Conservation (phyloP, 2,888 invertebrate species). For the Lasiommata megera region DNA sequence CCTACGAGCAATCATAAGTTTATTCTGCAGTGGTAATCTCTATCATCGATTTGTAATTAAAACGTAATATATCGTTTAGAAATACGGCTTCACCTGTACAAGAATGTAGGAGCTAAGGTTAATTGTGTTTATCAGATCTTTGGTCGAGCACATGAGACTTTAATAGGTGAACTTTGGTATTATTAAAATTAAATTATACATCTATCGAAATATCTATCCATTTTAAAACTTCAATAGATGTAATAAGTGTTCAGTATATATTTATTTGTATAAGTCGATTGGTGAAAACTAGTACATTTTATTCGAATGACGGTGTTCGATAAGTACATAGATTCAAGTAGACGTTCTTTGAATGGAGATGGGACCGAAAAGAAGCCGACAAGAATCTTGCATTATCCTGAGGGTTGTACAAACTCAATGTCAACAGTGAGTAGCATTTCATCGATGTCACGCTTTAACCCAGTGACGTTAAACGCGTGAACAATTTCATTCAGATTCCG, state of each 20-base stretch:
- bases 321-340: too few relatives aligned
- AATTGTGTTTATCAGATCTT: constrained; percentile 13
- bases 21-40: neutral
- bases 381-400: too few relatives aligned
- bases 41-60: constrained; percentile 32
- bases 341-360: too few relatives aligned
- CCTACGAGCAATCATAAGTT: neutral
- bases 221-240: neutral
- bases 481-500: neutral
- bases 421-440: neutral
- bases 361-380: too few relatives aligned
- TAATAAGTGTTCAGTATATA: too few relatives aligned
- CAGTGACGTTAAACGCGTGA: neutral
- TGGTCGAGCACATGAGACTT: neutral
- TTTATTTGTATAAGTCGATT: too few relatives aligned
- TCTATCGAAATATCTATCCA: neutral
- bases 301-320: too few relatives aligned
- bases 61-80: constrained; percentile 13
- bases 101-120: constrained; percentile 10
- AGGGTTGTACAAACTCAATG: neutral
- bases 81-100: constrained; percentile 2
- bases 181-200: neutral
- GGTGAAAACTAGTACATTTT: too few relatives aligned
- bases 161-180: constrained; percentile 1
- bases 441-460: constrained; percentile 7